Evolutionary conservation across 1,140 invertebrate genomes (phyloP).

Genomic region (Cepaea nemoralis): DNA sequence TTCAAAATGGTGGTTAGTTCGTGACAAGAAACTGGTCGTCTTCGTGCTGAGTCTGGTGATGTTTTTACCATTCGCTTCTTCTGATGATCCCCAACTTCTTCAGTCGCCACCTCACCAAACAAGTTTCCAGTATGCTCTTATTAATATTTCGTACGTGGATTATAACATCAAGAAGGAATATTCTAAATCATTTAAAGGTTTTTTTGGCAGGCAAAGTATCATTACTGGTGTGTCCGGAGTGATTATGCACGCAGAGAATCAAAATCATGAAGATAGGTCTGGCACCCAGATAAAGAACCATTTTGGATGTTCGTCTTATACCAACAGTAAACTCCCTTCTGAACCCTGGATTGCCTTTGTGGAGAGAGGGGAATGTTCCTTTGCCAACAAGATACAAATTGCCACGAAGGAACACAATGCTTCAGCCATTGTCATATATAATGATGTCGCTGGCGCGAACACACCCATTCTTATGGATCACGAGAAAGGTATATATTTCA

Average conservation of each 20-base stretch:
- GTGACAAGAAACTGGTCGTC: not conserved
- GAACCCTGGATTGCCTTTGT: slow-evolving; percentile 50
- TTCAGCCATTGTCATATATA: slow-evolving; percentile 48
- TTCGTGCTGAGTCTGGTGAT: slow-evolving; percentile 1
- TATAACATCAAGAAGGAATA: slow-evolving; percentile 16
- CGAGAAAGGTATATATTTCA: not conserved
- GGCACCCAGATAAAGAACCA: slow-evolving; percentile 33
- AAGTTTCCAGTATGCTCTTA: slow-evolving; percentile 4
- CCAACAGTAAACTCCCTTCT: slow-evolving; percentile 32
- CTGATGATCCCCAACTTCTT: not conserved
- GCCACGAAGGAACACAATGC: slow-evolving; percentile 48
- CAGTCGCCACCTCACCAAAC: not conserved
- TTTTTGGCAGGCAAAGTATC: slow-evolving; percentile 39
- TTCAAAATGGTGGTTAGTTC: slow-evolving; percentile 36
- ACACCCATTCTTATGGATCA: slow-evolving; percentile 39
- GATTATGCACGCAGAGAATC: slow-evolving; percentile 24
- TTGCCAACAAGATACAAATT: slow-evolving; percentile 47
- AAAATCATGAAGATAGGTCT: not conserved
- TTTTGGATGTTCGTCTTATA: slow-evolving; percentile 40
- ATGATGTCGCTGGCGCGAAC: slow-evolving; percentile 20
- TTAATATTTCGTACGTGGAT: slow-evolving; percentile 37
- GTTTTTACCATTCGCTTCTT: not conserved
- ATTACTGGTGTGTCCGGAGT: slow-evolving; percentile 31
- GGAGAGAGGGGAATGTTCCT: slow-evolving; percentile 47
- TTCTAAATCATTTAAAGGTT: slow-evolving; percentile 29